Percentiles rank a stretch among this genome's conserved stretches.
These are phyloP conservation scores for Malurus alboscapulatus DNA, from an alignment of 2,113 vertebrate genomes.

Conservation along the genomic window DNA sequence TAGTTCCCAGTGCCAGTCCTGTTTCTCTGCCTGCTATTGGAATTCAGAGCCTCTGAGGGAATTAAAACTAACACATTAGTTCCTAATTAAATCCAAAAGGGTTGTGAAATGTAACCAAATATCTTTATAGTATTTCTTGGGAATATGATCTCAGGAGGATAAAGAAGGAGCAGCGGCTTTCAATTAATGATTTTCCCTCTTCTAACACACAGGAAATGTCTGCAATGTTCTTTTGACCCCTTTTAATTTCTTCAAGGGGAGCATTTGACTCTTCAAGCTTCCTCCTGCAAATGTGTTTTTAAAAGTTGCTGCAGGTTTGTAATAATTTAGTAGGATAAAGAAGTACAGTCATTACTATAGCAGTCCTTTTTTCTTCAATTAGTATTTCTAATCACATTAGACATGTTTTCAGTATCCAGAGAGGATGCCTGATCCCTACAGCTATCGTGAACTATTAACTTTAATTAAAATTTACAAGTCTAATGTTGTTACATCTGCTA, in stretches of 20 bases:
- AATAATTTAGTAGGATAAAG: constrained; percentile 59
- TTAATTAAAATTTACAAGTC: constrained; percentile 87
- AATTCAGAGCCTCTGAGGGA: constrained; percentile 50
- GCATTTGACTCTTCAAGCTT: constrained; percentile 28
- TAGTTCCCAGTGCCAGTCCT: constrained; percentile 30
- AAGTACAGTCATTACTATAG: constrained; percentile 45
- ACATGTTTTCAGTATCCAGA: constrained; percentile 76
- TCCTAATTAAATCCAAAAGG: constrained; percentile 58
- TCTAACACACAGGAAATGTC: background rate
- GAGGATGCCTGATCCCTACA: constrained; percentile 78
- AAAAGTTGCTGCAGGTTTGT: constrained; percentile 52
- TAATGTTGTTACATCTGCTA: constrained; percentile 84
- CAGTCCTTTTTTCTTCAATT: constrained; percentile 73
- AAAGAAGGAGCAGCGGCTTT: constrained; percentile 6
- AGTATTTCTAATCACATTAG: constrained; percentile 78
- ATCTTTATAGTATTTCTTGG: constrained; percentile 39
- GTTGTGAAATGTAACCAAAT: constrained; percentile 45
- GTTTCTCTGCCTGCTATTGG: background rate
- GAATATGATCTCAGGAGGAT: constrained; percentile 37
- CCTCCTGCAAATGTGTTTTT: constrained; percentile 36
- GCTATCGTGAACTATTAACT: constrained; percentile 81
- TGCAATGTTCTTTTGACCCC: constrained; percentile 27
- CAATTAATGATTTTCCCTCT: background rate
- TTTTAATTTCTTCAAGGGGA: constrained; percentile 45
- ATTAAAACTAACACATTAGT: constrained; percentile 42